Base-by-base conservation (phyloP, 1,140 invertebrate species). In the Drosophila bipectinata region DNA sequence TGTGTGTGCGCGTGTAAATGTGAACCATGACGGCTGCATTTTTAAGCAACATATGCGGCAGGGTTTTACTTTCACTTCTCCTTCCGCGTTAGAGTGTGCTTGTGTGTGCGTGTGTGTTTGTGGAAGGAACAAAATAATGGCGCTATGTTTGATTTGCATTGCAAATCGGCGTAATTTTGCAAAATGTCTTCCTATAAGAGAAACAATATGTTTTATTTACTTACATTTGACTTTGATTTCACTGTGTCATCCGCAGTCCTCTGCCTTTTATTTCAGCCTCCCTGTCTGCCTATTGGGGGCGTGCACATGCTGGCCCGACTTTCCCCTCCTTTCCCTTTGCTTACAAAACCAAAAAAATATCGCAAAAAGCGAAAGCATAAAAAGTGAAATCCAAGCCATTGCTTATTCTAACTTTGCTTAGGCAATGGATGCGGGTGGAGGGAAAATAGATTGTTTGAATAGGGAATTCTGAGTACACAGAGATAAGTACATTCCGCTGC, bases 191-290 rank as follows among this genome's bases (percentile, higher is more conserved):
- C 76, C 83, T 82, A 88, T 88, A 87, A 72, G 80, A 79, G 83
- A 87, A 88, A 88, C 82, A 87, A 87, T 87, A 87, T 87, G 82
- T 87, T 87, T 87, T 87, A 87, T 87, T 87, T 88, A 87, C 82
- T 87, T 88, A 88, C 82, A 87, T 82, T 76, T 88, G 83, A 87
- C 79, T 87, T 87, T 87, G 82, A 87, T 87, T 87, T 88, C 64
- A 67, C 64, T 67, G 63, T 64, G 51, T 67, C 77, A 44, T 55
- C 28, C 62, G 59, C 44, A 47, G 28, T 28, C 52, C 54, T 56
- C 51, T 30, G 37, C 21, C 37, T 18, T 15, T 52, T 52, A 9
- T 26, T 45, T 24, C 14, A 9, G 7, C 24, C 44, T 14, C 39
- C 57, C 60, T 26, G 32, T 28, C 52, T 44, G 32, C 18, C 37